phyloP scores from a whole-genome alignment of 2,113 vertebrate species.

The Hyaena hyaena region DNA sequence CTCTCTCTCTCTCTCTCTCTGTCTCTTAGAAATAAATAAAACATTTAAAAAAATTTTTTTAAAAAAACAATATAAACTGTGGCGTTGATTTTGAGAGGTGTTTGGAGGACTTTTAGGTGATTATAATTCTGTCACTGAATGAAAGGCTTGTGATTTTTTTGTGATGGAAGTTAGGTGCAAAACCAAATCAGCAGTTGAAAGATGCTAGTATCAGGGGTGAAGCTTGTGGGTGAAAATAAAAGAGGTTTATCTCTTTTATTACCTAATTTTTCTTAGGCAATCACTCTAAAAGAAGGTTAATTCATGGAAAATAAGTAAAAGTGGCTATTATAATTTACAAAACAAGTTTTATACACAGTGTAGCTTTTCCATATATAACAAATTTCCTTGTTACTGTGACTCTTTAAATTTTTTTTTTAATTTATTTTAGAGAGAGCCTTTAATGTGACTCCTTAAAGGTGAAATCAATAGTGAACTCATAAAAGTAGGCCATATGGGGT shows the following conservation, averaged over 20 bases:
- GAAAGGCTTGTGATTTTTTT: conserved; percentile 49
- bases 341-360: not conserved
- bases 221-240: conserved; percentile 14
- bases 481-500: not conserved
- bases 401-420: not conserved
- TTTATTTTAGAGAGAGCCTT: too few species aligned
- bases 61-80: not conserved
- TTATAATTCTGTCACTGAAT: not conserved
- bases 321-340: not conserved
- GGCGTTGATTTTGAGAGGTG: not conserved
- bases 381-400: not conserved
- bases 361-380: not conserved
- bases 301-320: conserved; percentile 27
- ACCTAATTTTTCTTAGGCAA: conserved; percentile 1
- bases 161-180: not conserved
- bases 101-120: not conserved
- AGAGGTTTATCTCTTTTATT: not conserved
- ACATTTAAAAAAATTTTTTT: too few species aligned
- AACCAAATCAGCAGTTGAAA: not conserved
- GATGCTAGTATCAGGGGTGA: not conserved
- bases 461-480: not conserved
- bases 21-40: too few species aligned
- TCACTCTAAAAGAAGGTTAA: not conserved
- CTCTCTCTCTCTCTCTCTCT: too few species aligned
- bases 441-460: not conserved